Base-by-base conservation (phyloP, 2,888 invertebrate genomes). In the Parnassius mnemosyne region DNA sequence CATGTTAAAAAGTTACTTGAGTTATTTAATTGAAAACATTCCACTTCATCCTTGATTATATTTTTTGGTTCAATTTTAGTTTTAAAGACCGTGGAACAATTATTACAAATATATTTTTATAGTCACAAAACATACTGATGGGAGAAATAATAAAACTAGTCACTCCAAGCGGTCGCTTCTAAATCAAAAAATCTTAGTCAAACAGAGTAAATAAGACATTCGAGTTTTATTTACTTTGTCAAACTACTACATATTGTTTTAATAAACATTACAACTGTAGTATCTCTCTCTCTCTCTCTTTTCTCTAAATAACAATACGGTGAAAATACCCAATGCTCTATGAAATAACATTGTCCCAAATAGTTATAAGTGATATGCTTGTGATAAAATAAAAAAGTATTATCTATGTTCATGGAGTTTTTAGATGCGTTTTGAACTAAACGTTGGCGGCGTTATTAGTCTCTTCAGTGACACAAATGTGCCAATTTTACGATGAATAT, bases 381-480 rank as follows among this genome's bases (percentile, higher is more conserved):
- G 54, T 63, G 57, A 58, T 63, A 58, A 34, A 43, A 25, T n/a
- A 13, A 12, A 16, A 25, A 12, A 46, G 7, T 7, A 12, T 46
- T 13, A 49, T 49, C 49, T 49, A 12, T 9, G 12, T 46, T 25
- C 7, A 44, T 61, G 11, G 56, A 16, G 11, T 47, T 49, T 42
- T 9, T 50, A 43, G 42, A 49, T 46, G 59, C 54, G 54, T 20
- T 54, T 60, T 44, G 50, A n/a, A 25, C n/a, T 43, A 16, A 55
- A 11, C 10, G 7, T 44, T 16, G 16, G 50, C 16, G 43, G 43
- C 53, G 34, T 50, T 57, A 25, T 50, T 1, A 12, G 41, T 51
- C 13, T 55, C 44, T 50, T 57, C 42, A 60, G 53, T 44, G 56
- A 61, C 53, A 62, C 57, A 47, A 47, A 47, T 52, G 63, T 63